phyloP scores from a whole-genome alignment of 2,797 vertebrate genomes.

The Cynodonichthys magdalenae region DNA sequence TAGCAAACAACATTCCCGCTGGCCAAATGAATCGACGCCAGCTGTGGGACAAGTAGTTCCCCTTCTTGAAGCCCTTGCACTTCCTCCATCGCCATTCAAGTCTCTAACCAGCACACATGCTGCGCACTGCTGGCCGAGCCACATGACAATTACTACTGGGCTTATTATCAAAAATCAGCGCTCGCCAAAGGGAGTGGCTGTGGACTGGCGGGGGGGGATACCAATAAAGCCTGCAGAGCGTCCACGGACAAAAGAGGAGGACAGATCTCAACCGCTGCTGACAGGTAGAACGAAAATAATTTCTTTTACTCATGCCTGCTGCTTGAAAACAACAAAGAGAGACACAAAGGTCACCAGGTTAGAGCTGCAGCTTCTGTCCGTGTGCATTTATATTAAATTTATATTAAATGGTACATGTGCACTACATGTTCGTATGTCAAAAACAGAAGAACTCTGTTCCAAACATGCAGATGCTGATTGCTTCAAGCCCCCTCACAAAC shows the following conservation, averaged over 20 bases:
- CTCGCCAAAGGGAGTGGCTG: constrained; percentile 58
- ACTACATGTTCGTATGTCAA: constrained; percentile 14
- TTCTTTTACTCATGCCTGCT: constrained; percentile 59
- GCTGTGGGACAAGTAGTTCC: constrained; percentile 55
- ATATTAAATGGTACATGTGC: neutral
- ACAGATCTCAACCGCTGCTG: constrained; percentile 48
- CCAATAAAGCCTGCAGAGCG: constrained; percentile 57
- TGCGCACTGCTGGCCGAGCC: constrained; percentile 51
- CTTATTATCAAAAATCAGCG: constrained; percentile 78
- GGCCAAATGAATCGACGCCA: constrained; percentile 67
- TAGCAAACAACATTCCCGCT: constrained; percentile 68
- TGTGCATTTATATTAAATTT: constrained; percentile 1
- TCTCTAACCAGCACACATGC: constrained; percentile 56
- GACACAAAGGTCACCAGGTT: constrained; percentile 53
- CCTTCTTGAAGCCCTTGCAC: constrained; percentile 35
- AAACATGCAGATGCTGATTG: constrained; percentile 35
- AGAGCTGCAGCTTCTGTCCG: constrained; percentile 18
- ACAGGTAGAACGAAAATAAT: constrained; percentile 50
- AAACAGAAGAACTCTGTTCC: constrained; percentile 1
- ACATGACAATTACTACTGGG: constrained; percentile 75
- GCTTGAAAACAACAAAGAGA: constrained; percentile 29
- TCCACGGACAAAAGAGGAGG: constrained; percentile 59
- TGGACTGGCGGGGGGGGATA: constrained; percentile 10
- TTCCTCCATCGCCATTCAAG: constrained; percentile 67
- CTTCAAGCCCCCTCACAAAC: constrained; percentile 22